Evolutionary conservation across 2,888 invertebrate genomes (phyloP).

Genomic region (Rhimphoctona megacephalus): DNA sequence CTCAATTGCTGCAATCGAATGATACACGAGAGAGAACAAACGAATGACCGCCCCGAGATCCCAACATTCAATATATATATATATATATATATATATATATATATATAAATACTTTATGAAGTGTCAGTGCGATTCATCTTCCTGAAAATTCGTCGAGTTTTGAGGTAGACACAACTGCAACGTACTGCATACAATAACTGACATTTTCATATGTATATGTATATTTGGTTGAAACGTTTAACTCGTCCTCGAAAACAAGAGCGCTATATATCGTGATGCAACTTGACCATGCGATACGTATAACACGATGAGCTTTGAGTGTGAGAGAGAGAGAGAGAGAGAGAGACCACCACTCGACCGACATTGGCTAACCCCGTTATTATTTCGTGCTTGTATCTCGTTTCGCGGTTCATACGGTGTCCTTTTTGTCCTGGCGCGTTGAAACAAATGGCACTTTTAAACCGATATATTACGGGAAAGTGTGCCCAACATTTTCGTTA

Average conservation of each 20-base stretch:
- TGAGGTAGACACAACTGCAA: background rate
- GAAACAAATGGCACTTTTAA: constrained; percentile 84
- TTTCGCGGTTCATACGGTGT: constrained; percentile 22
- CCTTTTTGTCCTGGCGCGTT: constrained; percentile 78
- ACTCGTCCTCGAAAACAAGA: constrained; percentile 33
- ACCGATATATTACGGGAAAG: constrained; percentile 81
- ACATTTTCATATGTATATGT: constrained; percentile 27
- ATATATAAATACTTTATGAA: constrained; percentile 11
- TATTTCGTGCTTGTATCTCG: constrained; percentile 76
- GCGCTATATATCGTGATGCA: background rate
- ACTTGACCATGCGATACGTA: background rate
- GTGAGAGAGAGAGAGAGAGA: background rate
- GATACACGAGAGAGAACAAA: constrained; percentile 47
- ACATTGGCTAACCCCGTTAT: constrained; percentile 82
- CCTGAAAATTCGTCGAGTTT: constrained; percentile 52
- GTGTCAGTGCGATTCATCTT: constrained; percentile 61
- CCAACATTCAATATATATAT: background rate
- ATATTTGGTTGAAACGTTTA: background rate
- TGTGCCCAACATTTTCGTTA: constrained; percentile 31
- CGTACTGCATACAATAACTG: constrained; percentile 45
- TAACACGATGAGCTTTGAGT: background rate
- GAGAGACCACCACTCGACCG: constrained; percentile 71
- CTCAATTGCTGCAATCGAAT: constrained; percentile 3
- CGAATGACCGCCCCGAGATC: constrained; percentile 38
- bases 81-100: background rate